These are phyloP conservation scores for Rhagophthalmus giganteus DNA, from an alignment of 2,888 invertebrate genomes.

Conservation along the genomic window DNA sequence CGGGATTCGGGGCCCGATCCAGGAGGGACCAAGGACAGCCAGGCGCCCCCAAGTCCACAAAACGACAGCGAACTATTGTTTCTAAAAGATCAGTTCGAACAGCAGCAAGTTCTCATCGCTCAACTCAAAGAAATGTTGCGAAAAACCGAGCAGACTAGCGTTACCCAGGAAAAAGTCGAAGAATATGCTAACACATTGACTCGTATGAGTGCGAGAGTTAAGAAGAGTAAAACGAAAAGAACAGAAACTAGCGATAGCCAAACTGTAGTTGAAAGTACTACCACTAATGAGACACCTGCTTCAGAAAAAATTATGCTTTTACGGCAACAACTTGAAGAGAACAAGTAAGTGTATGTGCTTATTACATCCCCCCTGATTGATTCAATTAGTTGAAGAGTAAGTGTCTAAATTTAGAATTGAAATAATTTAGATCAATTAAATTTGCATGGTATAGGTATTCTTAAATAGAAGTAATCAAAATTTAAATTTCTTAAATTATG, in stretches of 20 bases:
- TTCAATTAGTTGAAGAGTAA: no score
- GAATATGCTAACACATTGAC: constrained; percentile 54
- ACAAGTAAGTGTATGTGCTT: constrained; percentile 55
- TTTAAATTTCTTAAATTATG: no score
- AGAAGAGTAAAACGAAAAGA: constrained; percentile 40
- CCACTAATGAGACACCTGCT: constrained; percentile 50
- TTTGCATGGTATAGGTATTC: no score
- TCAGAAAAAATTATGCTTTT: constrained; percentile 60
- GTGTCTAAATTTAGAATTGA: no score
- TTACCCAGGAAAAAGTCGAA: constrained; percentile 54
- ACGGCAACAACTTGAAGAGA: constrained; percentile 60
- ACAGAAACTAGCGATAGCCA: constrained; percentile 34
- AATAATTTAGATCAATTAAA: no score
- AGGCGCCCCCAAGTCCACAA: constrained; percentile 32
- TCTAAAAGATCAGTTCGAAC: constrained; percentile 52
- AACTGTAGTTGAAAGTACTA: constrained; percentile 28
- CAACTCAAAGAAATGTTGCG: constrained; percentile 55
- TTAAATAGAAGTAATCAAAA: no score
- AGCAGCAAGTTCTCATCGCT: constrained; percentile 52
- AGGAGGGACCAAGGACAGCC: constrained; percentile 45
- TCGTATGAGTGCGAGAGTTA: constrained; percentile 50
- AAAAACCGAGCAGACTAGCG: constrained; percentile 51
- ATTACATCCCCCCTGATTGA: no score
- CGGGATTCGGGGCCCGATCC: constrained; percentile 44
- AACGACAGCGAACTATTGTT: constrained; percentile 46